Evolutionary conservation across 2,113 vertebrate genomes (phyloP).

Genomic region (Gasterosteus nipponicus): DNA sequence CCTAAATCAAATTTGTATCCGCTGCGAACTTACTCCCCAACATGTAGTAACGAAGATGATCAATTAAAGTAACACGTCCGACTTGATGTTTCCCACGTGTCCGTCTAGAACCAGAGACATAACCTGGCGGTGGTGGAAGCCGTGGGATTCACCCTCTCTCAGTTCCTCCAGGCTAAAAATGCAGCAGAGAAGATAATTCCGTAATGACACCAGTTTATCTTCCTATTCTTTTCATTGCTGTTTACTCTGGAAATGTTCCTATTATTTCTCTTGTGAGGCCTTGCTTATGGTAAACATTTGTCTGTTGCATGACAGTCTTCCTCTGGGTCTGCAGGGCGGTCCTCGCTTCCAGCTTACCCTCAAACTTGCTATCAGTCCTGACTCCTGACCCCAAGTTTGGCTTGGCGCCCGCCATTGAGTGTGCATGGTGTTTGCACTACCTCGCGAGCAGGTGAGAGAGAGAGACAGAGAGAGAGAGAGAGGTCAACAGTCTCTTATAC

Average conservation of each 20-base stretch:
- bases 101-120: slow-evolving; percentile 81
- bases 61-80: background rate
- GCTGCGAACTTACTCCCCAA: background rate
- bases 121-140: slow-evolving; percentile 91
- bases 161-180: slow-evolving; percentile 91
- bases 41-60: background rate
- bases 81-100: slow-evolving; percentile 7
- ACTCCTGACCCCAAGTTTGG: slow-evolving; percentile 81
- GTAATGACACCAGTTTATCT: slow-evolving; percentile 68
- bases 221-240: background rate
- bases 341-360: slow-evolving; percentile 83
- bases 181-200: slow-evolving; percentile 84
- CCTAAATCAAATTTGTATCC: background rate
- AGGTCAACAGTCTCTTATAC: background rate
- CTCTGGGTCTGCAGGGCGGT: slow-evolving; percentile 78
- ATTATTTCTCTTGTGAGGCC: background rate
- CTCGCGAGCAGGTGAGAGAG: slow-evolving; percentile 86
- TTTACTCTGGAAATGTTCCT: background rate
- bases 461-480: background rate
- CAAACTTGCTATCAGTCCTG: slow-evolving; percentile 83
- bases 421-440: slow-evolving; percentile 96
- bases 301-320: background rate
- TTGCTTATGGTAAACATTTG: background rate
- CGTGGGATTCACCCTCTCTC: slow-evolving; percentile 89
- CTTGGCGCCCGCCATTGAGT: slow-evolving; percentile 87